Evolutionary conservation across 1,140 invertebrate species (phyloP), one percentile per base, ranked within the genome.

Genomic region (Drosophila willistoni): DNA sequence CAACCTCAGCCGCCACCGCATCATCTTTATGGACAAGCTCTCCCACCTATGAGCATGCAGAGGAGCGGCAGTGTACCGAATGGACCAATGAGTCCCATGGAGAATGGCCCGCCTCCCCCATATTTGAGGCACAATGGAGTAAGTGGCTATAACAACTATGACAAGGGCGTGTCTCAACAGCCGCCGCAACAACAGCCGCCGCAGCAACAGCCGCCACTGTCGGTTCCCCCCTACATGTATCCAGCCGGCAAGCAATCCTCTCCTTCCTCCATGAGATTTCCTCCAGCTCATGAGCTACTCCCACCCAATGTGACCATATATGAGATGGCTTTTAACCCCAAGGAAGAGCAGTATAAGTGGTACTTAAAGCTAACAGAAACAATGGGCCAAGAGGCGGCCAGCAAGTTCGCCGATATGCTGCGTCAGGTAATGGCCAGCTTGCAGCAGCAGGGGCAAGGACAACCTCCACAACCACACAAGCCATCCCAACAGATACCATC

Each of bases 261-360:
- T 25, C 85, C 72, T 55, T 93, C 75, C 14, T 80, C 92, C 57
- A 55, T 90, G 74, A 68, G 80, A 17, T 77, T 90, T 79, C 93
- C 72, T 62, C 92, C 71, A 76, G 93, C 62, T 67, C 90, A 89
- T 7, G 91, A 92, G 47, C 66, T 93, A 22, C 68, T 91, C 71
- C 90, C 91, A n/a, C 87, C 92, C 9, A 92, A 92, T 73, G 87
- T 92, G 25, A 91, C 69, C 66, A 92, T 92, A 64, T 92, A 91
- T 47, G 91, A 92, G 19, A 92, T 92, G 91, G 87, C 90, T 2
- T 90, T 90, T 41, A 90, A 92, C 54, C 73, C 92, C 1, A 92
- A 91, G 71, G 91, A 92, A 36, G 84, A 87, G 63, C 92, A 93
- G 67, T 92, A 92, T 36, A 91, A 91, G 60, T 92, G 91, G 91